Evolutionary conservation across 2,113 vertebrate species (phyloP).

Genomic region (Pyxicephalus adspersus): DNA sequence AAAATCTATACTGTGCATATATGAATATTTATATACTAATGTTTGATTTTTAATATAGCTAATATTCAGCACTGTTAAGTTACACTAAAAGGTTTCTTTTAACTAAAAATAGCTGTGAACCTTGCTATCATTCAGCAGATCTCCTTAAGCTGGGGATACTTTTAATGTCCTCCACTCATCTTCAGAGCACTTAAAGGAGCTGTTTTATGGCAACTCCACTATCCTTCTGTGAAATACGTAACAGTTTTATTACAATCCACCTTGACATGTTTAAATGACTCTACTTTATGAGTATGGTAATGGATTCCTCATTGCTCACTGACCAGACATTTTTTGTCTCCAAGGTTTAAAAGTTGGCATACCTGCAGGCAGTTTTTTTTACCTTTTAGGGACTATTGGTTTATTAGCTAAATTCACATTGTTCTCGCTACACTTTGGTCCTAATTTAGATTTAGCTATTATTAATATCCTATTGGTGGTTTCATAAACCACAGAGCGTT

Average conservation of each 20-base stretch:
- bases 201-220: neutral
- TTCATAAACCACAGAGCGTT: too few relatives aligned
- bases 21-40: too few relatives aligned
- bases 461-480: neutral
- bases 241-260: neutral
- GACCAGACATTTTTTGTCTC: neutral
- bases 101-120: neutral
- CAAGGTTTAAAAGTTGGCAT: neutral
- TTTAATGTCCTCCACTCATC: neutral
- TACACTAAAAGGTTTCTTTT: too few relatives aligned
- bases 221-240: neutral
- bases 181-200: neutral
- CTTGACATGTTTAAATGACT: neutral
- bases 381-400: neutral
- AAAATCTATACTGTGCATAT: too few relatives aligned
- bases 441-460: neutral
- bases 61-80: too few relatives aligned
- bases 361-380: neutral
- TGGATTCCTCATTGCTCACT: neutral
- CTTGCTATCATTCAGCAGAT: neutral
- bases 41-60: too few relatives aligned
- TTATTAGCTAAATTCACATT: neutral
- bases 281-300: neutral
- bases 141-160: neutral
- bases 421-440: neutral